Conservation (phyloP, 2,113 vertebrate species). For the Riparia riparia region DNA sequence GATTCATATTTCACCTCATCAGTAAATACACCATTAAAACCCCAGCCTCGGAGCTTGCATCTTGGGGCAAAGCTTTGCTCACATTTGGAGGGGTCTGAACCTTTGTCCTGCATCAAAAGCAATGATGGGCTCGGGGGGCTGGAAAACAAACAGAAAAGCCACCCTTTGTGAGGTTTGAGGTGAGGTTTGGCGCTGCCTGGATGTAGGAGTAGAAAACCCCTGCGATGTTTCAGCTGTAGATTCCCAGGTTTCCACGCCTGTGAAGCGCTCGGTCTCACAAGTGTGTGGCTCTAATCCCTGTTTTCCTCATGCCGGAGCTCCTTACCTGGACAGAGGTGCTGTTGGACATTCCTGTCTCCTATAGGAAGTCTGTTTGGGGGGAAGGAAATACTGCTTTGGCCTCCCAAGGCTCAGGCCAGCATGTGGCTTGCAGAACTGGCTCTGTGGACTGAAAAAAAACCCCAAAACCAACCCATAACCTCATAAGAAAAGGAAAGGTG, state of each 20-base stretch:
- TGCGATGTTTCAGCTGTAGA: neutral
- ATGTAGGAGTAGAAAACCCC: neutral
- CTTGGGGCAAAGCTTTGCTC: neutral
- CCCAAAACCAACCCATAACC: neutral
- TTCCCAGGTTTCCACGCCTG: neutral
- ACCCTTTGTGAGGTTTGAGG: neutral
- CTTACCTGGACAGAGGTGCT: slow-evolving; percentile 32
- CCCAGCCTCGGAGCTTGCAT: neutral
- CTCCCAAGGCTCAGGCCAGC: slow-evolving; percentile 4
- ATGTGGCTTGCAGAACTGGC: slow-evolving; percentile 52
- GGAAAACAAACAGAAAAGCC: neutral
- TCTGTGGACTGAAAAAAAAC: neutral
- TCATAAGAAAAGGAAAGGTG: neutral
- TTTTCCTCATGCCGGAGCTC: neutral
- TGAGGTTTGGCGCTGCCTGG: neutral
- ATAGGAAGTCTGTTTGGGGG: neutral
- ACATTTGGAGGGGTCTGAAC: neutral
- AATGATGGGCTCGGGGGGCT: neutral
- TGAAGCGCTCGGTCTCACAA: neutral
- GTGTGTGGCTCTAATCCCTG: neutral
- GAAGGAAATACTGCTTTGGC: neutral
- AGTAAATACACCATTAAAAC: slow-evolving; percentile 54
- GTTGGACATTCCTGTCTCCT: neutral
- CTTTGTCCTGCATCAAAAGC: neutral
- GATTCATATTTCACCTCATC: slow-evolving; percentile 66